phyloP scores from a whole-genome alignment of 2,888 invertebrate genomes.

The Dicyrtoma fusca region DNA sequence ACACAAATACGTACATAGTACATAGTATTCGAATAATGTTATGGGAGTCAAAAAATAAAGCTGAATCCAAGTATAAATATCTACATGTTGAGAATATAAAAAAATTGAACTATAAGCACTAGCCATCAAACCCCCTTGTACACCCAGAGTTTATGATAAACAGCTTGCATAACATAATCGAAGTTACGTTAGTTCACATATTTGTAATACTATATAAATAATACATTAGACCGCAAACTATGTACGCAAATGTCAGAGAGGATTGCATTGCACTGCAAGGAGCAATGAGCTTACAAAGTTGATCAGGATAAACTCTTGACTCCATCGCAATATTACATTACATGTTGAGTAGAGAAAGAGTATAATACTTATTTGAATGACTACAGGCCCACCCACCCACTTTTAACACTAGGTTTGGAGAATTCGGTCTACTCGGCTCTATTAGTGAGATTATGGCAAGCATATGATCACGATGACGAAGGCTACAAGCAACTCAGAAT shows the following conservation, averaged over 20 bases:
- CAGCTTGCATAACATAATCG: constrained; percentile 6
- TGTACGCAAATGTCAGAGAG: too few species aligned
- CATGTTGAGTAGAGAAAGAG: not conserved
- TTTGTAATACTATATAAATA: not conserved
- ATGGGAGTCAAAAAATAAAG: constrained; percentile 1
- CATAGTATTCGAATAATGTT: too few species aligned
- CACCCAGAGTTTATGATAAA: constrained; percentile 15
- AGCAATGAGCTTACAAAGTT: not conserved
- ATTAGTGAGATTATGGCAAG: constrained; percentile 27
- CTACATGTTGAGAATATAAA: too few species aligned
- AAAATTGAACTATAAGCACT: too few species aligned
- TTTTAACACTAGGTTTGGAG: not conserved
- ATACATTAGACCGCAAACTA: too few species aligned
- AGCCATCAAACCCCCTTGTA: not conserved
- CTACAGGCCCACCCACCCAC: not conserved
- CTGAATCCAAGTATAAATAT: not conserved
- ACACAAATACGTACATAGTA: not conserved
- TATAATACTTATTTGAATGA: not conserved
- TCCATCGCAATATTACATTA: constrained; percentile 20
- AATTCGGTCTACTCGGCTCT: not conserved
- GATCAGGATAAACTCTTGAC: constrained; percentile 5
- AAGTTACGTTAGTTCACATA: constrained; percentile 5
- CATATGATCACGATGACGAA: constrained; percentile 17
- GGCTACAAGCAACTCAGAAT: not conserved
- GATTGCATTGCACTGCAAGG: too few species aligned